Evolutionary conservation across 2,113 vertebrate species (phyloP), one percentile per base, ranked within the genome.

Genomic region (Cyanoderma ruficeps): DNA sequence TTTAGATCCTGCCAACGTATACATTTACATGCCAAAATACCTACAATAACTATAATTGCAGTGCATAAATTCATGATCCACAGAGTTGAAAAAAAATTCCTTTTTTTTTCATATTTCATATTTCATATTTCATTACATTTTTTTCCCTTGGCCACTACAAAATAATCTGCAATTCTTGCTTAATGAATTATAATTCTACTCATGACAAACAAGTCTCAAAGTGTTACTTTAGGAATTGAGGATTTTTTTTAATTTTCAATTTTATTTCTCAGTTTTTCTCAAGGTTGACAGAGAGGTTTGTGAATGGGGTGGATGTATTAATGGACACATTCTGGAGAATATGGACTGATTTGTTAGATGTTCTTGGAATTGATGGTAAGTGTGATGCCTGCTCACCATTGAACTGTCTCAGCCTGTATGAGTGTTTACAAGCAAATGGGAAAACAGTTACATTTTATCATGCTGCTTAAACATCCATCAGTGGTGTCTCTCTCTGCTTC

Each of bases 321-420:
- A 93, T 99, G 85, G 99, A 99, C 86, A 98, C 99, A 0, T 82
- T 99, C 81, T 99, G 99, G 99, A 99, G 99, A 94, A 97, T 99
- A 76, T 99, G 99, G 99, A 98, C 98, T 0, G 99, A 99, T 92
- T 96, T 99, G 61, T 97, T 99, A 96, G 99, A 99, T 91, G 98
- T 99, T 56, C 98, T 99, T 95, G 99, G 99, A 89, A 99, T 99
- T 60, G 99, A 99, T 75, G 98, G 99, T 99, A 98, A 91, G 98
- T 97, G 83, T 42, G 47, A 47, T 82, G 50, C 55, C 49, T 60
- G 18, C 76, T 84, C 61, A 81, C 57, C 78, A 47, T 81, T 81
- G 44, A 81, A 79, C 69, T 60, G 1, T 18, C 21, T 68, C 28
- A 72, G 67, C 46, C 55, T 44, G 13, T 87, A 17, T 53, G 21